phyloP scores from a whole-genome alignment of 2,113 vertebrate species.

The Erythrocercus mccallii region DNA sequence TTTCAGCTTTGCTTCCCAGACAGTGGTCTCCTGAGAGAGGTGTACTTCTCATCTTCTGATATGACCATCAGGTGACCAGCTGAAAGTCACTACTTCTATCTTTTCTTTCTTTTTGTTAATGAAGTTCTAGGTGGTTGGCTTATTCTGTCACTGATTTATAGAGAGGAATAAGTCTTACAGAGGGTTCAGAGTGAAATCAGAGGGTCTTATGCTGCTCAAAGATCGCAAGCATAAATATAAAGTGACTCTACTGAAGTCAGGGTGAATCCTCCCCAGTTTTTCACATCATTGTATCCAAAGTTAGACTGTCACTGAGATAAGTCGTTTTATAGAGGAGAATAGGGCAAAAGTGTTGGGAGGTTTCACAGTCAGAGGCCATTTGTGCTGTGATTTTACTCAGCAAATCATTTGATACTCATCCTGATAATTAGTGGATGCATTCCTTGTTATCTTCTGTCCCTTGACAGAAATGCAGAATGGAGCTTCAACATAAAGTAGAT shows the following conservation, averaged over 20 bases:
- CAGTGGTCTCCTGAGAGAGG: neutral
- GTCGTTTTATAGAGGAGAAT: neutral
- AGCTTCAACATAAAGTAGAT: neutral
- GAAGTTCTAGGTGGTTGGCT: neutral
- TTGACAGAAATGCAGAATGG: neutral
- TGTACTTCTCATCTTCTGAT: neutral
- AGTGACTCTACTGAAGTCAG: neutral
- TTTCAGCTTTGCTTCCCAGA: neutral
- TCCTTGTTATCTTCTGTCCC: neutral
- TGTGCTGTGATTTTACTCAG: neutral
- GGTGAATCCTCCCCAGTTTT: neutral
- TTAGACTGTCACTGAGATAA: neutral
- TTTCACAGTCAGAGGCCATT: neutral
- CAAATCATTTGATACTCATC: neutral
- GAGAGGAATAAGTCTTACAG: neutral
- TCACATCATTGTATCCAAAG: neutral
- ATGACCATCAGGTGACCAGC: neutral
- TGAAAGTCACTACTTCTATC: neutral
- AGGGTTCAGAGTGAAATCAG: neutral
- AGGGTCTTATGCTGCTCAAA: neutral
- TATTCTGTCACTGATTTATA: neutral
- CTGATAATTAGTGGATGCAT: neutral
- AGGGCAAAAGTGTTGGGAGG: neutral
- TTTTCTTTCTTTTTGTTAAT: neutral
- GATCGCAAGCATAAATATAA: neutral